phyloP scores from a whole-genome alignment of 2,888 invertebrate species.

The Danaus chrysippus region DNA sequence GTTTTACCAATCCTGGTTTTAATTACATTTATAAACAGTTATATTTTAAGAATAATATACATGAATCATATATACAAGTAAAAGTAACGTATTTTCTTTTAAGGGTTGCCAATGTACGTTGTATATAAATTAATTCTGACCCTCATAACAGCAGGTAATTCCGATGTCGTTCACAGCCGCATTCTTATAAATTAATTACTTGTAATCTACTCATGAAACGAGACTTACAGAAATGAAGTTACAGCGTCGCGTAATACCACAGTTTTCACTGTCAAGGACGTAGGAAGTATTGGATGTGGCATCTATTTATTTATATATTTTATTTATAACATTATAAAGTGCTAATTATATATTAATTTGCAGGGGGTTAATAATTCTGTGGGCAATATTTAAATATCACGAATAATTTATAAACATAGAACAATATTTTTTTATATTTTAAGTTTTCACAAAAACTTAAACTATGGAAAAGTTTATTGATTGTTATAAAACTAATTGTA shows the following conservation, averaged over 20 bases:
- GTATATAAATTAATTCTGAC: constrained; percentile 33
- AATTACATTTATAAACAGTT: too few relatives aligned
- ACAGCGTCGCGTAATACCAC: constrained; percentile 54
- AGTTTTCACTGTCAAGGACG: constrained; percentile 24
- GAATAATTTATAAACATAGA: too few relatives aligned
- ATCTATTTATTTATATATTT: constrained; percentile 10
- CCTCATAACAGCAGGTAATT: constrained; percentile 58
- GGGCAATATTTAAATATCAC: too few relatives aligned
- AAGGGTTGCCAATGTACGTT: background rate
- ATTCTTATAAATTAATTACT: constrained; percentile 80
- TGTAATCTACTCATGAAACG: constrained; percentile 77
- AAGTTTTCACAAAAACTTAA: background rate
- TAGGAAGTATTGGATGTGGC: constrained; percentile 25
- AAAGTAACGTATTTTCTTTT: too few relatives aligned
- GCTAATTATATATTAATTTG: too few relatives aligned
- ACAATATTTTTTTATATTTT: too few relatives aligned
- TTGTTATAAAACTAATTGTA: background rate
- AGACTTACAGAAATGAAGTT: constrained; percentile 76
- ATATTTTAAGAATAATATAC: too few relatives aligned
- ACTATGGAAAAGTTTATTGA: background rate
- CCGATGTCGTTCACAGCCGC: constrained; percentile 61
- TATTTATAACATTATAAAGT: background rate
- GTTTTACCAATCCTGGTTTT: too few relatives aligned
- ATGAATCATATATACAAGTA: too few relatives aligned
- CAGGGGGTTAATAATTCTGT: too few relatives aligned